Percentiles rank a stretch among this genome's conserved stretches.
These are phyloP conservation scores for Spea hammondii DNA, from an alignment of 2,797 vertebrate genomes.

Conservation along the genomic window DNA sequence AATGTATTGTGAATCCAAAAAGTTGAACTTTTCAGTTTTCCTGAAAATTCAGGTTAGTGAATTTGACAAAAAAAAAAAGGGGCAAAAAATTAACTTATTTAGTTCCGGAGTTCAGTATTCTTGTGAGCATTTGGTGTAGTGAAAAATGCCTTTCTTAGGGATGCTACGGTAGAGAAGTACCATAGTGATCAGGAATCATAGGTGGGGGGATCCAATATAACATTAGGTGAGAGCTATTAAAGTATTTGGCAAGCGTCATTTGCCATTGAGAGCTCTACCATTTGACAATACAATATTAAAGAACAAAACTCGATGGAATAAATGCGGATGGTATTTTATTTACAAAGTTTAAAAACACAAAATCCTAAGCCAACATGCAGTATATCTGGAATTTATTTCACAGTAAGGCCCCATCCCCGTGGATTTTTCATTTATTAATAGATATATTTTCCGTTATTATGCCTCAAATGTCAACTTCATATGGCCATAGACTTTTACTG, in stretches of 20 bases:
- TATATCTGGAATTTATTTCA: not conserved
- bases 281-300: constrained; percentile 26
- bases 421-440: not conserved
- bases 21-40: too few relatives aligned
- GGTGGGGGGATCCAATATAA: not conserved
- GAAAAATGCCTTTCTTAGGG: not conserved
- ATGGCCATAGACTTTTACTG: too few relatives aligned
- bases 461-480: too few relatives aligned
- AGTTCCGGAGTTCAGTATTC: not conserved
- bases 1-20: too few relatives aligned
- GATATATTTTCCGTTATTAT: too few relatives aligned
- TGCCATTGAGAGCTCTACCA: not conserved
- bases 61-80: too few relatives aligned
- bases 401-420: not conserved
- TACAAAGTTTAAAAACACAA: not conserved
- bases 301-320: constrained; percentile 10
- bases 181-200: too few relatives aligned
- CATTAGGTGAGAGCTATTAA: not conserved
- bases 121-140: not conserved
- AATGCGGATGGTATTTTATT: not conserved
- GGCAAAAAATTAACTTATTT: too few relatives aligned
- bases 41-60: too few relatives aligned
- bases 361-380: not conserved
- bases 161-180: not conserved
- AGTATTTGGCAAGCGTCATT: constrained; percentile 30